Percentiles rank a stretch among this genome's conserved stretches.
These are phyloP conservation scores for Avahi laniger DNA, from an alignment of 2,797 vertebrate species.

Conservation along the genomic window DNA sequence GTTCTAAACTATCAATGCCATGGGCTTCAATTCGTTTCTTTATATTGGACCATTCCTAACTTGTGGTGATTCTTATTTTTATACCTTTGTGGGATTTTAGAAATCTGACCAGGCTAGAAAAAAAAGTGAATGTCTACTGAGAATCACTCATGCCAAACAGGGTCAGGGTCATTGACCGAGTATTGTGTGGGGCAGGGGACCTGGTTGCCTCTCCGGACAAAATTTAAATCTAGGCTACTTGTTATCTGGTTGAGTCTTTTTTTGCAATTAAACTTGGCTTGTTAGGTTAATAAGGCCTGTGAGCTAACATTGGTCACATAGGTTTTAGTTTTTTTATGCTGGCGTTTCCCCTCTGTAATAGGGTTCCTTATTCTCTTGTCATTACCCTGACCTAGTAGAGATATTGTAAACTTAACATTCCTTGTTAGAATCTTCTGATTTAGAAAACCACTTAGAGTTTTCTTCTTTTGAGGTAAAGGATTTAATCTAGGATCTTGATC, in stretches of 20 bases:
- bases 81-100: neutral
- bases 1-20: neutral
- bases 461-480: neutral
- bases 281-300: neutral
- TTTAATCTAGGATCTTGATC: neutral
- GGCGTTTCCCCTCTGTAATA: neutral
- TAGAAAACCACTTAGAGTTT: neutral
- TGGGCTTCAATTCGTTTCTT: neutral
- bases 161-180: neutral
- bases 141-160: neutral
- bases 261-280: neutral
- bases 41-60: neutral
- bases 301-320: neutral
- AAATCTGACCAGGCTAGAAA: neutral
- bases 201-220: neutral
- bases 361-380: neutral
- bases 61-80: neutral
- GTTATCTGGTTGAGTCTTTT: neutral
- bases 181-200: neutral
- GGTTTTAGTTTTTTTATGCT: neutral
- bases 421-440: neutral
- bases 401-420: neutral
- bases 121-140: neutral
- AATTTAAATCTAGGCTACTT: neutral
- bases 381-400: neutral